A percentile compares a stretch with the other conserved stretches of the same genome.
Evolutionary conservation across 1,140 invertebrate genomes (phyloP).

Genomic region (Pachyrhynchus sulphureomaculatus): DNA sequence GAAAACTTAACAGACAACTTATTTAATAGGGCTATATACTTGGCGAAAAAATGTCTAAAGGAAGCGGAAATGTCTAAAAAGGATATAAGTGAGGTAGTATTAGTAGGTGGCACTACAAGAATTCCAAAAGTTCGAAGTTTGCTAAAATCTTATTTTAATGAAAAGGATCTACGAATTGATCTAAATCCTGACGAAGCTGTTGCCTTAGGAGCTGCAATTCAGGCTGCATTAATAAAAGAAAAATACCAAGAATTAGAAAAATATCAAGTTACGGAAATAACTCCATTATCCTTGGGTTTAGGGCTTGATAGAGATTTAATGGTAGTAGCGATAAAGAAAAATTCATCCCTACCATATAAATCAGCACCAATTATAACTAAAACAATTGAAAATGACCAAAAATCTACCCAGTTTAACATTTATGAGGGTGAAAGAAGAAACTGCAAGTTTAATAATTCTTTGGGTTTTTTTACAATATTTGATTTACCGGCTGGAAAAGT

Average conservation of each 20-base stretch:
- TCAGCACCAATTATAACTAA: not conserved
- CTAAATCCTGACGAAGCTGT: constrained; percentile 50
- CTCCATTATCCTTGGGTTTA: constrained; percentile 27
- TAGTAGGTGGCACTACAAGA: constrained; percentile 65
- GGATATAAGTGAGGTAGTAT: constrained; percentile 60
- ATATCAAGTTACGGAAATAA: constrained; percentile 29
- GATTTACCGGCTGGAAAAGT: constrained; percentile 19
- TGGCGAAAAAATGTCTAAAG: constrained; percentile 25
- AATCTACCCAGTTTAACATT: constrained; percentile 6
- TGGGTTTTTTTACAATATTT: constrained; percentile 21
- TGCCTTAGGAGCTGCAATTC: constrained; percentile 32
- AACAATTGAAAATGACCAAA: constrained; percentile 23
- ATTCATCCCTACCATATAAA: constrained; percentile 23
- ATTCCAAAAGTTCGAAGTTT: constrained; percentile 59
- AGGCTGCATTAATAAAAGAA: constrained; percentile 24
- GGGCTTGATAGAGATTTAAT: constrained; percentile 12
- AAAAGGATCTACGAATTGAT: constrained; percentile 31
- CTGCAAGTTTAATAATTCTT: constrained; percentile 25
- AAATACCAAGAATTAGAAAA: constrained; percentile 2
- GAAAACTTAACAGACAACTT: constrained; percentile 69
- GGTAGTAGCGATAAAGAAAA: constrained; percentile 14
- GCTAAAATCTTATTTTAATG: constrained; percentile 55
- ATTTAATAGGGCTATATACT: constrained; percentile 55
- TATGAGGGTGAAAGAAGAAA: constrained; percentile 32
- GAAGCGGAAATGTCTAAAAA: constrained; percentile 17